These are phyloP conservation scores for Acleris cristana DNA, from an alignment of 2,888 invertebrate genomes.

Conservation along the genomic window DNA sequence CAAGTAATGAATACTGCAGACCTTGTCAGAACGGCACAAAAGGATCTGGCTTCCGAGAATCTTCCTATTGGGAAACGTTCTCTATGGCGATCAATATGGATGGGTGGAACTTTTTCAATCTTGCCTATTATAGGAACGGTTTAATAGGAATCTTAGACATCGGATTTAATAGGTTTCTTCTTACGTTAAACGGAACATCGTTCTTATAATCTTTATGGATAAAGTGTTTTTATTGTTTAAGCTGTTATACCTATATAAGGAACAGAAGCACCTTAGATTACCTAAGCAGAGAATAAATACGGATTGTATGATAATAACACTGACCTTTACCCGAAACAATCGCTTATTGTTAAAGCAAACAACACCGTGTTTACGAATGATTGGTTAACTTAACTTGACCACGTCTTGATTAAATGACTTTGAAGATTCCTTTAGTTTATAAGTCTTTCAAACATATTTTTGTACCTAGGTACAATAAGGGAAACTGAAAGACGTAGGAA, in stretches of 20 bases:
- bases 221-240: no score
- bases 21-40: slow-evolving; percentile 11
- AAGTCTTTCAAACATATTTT: no score
- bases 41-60: slow-evolving; percentile 5
- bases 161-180: not conserved
- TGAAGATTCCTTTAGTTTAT: no score
- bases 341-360: slow-evolving; percentile 22
- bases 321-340: slow-evolving; percentile 36
- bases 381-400: not conserved
- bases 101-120: slow-evolving; percentile 1
- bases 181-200: no score
- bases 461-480: no score
- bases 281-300: slow-evolving; percentile 8
- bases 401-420: not conserved
- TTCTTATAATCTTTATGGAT: no score
- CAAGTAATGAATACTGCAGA: slow-evolving; percentile 11
- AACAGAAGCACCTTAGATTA: slow-evolving; percentile 56
- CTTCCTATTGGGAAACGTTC: slow-evolving; percentile 2
- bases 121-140: not conserved
- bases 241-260: not conserved
- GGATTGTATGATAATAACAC: slow-evolving; percentile 32
- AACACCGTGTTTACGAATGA: slow-evolving; percentile 14
- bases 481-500: no score
- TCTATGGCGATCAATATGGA: not conserved
- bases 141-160: not conserved